Evolutionary conservation across 2,797 vertebrate species (phyloP), one percentile per base, ranked within the genome.

Genomic region (Antennarius maculatus): DNA sequence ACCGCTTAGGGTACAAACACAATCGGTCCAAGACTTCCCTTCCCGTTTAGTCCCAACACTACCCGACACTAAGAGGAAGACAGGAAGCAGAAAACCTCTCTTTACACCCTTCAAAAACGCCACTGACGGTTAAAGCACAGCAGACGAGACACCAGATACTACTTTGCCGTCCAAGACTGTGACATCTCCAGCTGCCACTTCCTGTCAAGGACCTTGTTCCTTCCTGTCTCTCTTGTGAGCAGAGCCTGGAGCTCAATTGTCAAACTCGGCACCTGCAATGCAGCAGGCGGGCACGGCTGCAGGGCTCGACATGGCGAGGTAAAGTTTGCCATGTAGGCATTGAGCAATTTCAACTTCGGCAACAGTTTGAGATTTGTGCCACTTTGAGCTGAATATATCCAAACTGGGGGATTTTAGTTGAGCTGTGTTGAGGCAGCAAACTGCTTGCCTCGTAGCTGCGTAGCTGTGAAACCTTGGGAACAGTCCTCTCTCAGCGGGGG

Each of bases 191-290:
- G 61, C 72, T 82, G 82, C 86, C 88, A 79, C 71, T 82, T 80
- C 58, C 85, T 70, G 79, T 85, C 79, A 82, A 53, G 61, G 58
- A 75, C 78, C 77, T 76, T 56, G 53, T 77, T 76, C 62, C 76
- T 85, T 76, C 31, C 23, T 23, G 23, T 23, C 31, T 76, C 53
- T 58, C 69, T 82, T 69, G 54, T 74, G 50, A 61, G 74, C 71
- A 27, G 74, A 85, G 81, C 80, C 67, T 68, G 56, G 57, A 71
- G 82, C 85, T 80, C 80, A 85, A 85, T 83, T 88, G 83, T 88
- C 81, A 86, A 77, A 85, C 79, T 88, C 76, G 82, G 76, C 87
- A 88, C 87, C 92, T 90, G 91, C 90, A 92, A 86, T 92, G 91
- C 87, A 91, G 88, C 89, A 91, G 85, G 71, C 85, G 81, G 73